phyloP scores from a whole-genome alignment of 2,113 vertebrate genomes.

The Colossoma macropomum region DNA sequence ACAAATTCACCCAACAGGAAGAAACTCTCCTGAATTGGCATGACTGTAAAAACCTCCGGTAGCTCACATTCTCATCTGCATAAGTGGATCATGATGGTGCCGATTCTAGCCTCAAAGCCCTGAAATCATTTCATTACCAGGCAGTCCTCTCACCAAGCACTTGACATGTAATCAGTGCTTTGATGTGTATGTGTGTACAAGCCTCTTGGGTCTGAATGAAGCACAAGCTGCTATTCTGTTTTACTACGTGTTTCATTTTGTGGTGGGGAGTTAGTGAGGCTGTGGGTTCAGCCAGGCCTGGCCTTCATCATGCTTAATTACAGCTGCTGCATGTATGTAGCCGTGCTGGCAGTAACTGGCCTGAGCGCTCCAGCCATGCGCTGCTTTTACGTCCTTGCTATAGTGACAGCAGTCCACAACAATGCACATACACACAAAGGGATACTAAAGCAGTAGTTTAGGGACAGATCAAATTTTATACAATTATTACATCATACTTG shows the following conservation, averaged over 20 bases:
- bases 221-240: background rate
- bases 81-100: constrained; percentile 3
- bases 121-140: constrained; percentile 1
- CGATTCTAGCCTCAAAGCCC: constrained; percentile 1
- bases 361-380: background rate
- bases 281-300: background rate
- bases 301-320: background rate
- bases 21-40: background rate
- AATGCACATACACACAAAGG: background rate
- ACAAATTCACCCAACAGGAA: background rate
- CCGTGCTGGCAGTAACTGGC: background rate
- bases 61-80: background rate
- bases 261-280: background rate
- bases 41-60: background rate
- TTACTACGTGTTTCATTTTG: background rate
- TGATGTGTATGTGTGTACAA: background rate
- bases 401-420: background rate
- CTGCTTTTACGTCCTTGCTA: background rate
- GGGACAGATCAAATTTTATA: background rate
- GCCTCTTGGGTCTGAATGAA: background rate
- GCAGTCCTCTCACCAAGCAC: background rate
- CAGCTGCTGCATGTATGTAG: background rate
- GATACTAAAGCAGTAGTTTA: background rate
- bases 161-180: constrained; percentile 4
- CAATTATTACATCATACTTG: background rate